Base-by-base conservation (phyloP, 2,113 vertebrate species). In the Phrynosoma platyrhinos region DNA sequence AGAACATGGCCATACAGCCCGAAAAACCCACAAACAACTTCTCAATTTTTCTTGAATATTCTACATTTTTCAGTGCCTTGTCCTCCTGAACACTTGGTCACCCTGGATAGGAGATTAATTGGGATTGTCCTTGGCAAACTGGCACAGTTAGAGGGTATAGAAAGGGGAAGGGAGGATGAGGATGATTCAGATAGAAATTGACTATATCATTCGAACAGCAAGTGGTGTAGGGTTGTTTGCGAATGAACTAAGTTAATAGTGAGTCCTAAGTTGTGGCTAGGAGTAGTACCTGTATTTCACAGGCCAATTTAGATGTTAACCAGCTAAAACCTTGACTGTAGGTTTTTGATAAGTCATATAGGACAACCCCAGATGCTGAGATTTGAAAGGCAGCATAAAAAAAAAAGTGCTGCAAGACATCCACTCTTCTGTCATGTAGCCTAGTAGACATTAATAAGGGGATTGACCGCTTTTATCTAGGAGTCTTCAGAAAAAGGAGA, bases 391-490 rank as follows among this genome's bases (percentile, higher is more conserved):
- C 21, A n/a, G 32, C 69, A 69, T 52, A 78, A 69, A 83, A 30
- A 69, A 83, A 30, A 23, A 52, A 30, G 18, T 40, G 40, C 3
- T 47, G 47, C 47, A 71, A 27, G 52, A 42, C 62, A 83, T 47
- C 36, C 9, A 62, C 40, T 77, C 14, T 18, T 82, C 36, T 25
- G 36, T 23, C 66, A 40, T 58, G 64, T n/a, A 53, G 20, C n/a
- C 76, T 36, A 14, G 18, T 25, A 69, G 62, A 27, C 0, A 0
- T 64, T 62, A 52, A 86, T 36, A 42, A 2, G 0, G 0, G 0
- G 0, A 55, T 87, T 36, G 9, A n/a, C 20, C 0, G 5, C 23
- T 42, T 80, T 89, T 8, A 36, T 75, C 79, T 30, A 68, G 30
- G 16, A 79, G 47, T 23, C 18, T 52, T 1, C 58, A 53, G 69